phyloP scores from a whole-genome alignment of 2,888 invertebrate genomes.

The Lamproptera curius region DNA sequence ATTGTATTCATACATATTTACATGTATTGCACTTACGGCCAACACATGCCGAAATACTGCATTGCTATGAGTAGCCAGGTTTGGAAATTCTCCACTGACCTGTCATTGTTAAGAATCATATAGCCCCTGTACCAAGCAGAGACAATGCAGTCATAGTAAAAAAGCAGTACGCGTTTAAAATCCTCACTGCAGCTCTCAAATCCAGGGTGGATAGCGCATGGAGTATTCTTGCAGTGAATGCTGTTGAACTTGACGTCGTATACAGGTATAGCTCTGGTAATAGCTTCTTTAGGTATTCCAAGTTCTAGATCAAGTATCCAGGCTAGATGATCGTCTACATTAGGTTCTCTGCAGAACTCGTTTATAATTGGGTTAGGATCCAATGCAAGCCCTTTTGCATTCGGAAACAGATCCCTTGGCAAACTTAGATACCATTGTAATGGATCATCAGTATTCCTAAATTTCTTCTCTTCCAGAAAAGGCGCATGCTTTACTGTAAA shows the following conservation, averaged over 20 bases:
- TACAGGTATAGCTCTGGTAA: conserved; percentile 43
- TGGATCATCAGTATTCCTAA: conserved; percentile 26
- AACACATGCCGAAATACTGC: conserved; percentile 56
- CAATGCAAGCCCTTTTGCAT: conserved; percentile 40
- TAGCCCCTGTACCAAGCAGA: conserved; percentile 56
- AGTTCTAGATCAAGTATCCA: conserved; percentile 62
- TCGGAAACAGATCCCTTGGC: conserved; percentile 50
- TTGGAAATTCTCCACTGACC: conserved; percentile 55
- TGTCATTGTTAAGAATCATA: conserved; percentile 38
- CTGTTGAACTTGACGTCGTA: conserved; percentile 53
- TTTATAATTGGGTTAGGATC: conserved; percentile 58
- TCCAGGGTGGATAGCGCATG: conserved; percentile 51
- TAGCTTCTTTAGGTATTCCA: conserved; percentile 43
- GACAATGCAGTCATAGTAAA: conserved; percentile 53
- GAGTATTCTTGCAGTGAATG: conserved; percentile 49
- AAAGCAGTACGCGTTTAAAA: conserved; percentile 44
- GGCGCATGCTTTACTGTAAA: not conserved
- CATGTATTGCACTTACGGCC: conserved; percentile 46
- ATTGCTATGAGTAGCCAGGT: conserved; percentile 49
- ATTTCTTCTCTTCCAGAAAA: conserved; percentile 2
- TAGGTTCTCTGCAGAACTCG: conserved; percentile 46
- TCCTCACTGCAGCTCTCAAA: conserved; percentile 48
- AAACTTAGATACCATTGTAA: conserved; percentile 43
- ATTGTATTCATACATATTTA: conserved; percentile 23
- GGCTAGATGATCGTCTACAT: conserved; percentile 35